These are phyloP conservation scores for Aplysina aerophoba DNA, from an alignment of 37 sponge, comb jelly and placozoan genomes.

Conservation along the genomic window DNA sequence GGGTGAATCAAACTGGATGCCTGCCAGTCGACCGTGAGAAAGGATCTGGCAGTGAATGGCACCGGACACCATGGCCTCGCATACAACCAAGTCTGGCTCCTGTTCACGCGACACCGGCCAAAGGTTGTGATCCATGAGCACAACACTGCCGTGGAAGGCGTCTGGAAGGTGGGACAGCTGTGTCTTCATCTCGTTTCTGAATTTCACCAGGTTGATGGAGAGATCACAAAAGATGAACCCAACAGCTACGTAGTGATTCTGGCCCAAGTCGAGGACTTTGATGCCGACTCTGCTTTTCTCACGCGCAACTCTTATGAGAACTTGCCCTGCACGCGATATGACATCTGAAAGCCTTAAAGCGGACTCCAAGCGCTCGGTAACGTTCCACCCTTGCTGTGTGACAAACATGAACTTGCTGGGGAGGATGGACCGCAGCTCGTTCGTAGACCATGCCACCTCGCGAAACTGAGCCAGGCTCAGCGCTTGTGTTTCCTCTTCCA, in stretches of 20 bases:
- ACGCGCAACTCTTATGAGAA: constrained; percentile 36
- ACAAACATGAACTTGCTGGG: constrained; percentile 40
- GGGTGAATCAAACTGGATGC: not conserved
- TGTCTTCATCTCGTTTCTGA: constrained; percentile 31
- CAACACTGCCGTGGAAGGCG: not conserved
- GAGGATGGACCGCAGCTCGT: not conserved
- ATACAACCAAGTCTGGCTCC: constrained; percentile 44
- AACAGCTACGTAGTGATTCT: constrained; percentile 2
- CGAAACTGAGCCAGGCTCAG: not conserved
- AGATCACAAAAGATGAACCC: constrained; percentile 65
- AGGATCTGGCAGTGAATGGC: constrained; percentile 2
- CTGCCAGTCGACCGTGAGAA: not conserved
- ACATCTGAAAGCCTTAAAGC: constrained; percentile 18
- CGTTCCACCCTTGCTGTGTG: constrained; percentile 61
- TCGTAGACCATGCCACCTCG: not conserved
- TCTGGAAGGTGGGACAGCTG: constrained; percentile 54
- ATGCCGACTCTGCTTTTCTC: constrained; percentile 41
- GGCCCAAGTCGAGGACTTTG: constrained; percentile 24
- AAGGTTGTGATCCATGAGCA: constrained; percentile 71
- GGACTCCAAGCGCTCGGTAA: constrained; percentile 38
- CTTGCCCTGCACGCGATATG: not conserved
- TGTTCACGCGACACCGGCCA: constrained; percentile 75
- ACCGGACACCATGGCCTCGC: constrained; percentile 24
- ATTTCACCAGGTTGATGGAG: not conserved
- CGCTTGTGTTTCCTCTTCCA: not conserved